phyloP scores from a whole-genome alignment of 2,797 vertebrate genomes.

The Merluccius polli region DNA sequence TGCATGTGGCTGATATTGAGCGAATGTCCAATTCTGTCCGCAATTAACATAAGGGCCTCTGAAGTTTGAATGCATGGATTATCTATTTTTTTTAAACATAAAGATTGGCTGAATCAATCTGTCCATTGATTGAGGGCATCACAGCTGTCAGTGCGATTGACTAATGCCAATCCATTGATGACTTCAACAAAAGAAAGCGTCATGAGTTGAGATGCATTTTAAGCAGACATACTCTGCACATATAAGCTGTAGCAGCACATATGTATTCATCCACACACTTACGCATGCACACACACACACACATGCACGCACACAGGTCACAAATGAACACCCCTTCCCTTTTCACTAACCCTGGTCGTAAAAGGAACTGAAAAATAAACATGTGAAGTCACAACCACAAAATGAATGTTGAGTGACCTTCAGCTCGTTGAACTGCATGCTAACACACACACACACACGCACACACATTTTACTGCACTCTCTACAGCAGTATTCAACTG shows the following conservation, averaged over 20 bases:
- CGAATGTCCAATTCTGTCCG: background rate
- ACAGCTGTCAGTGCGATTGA: background rate
- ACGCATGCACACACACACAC: background rate
- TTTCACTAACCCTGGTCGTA: too few relatives aligned
- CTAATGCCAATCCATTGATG: conserved; percentile 19
- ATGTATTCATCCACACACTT: conserved; percentile 1
- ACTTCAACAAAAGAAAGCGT: conserved; percentile 1
- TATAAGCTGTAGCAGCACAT: too few relatives aligned
- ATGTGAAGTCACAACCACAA: too few relatives aligned
- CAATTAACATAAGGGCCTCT: conserved; percentile 14
- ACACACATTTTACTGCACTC: conserved; percentile 32
- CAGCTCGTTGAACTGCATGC: background rate
- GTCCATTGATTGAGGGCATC: background rate
- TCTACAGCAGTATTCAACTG: conserved; percentile 10
- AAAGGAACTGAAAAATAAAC: too few relatives aligned
- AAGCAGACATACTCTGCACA: background rate
- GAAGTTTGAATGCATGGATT: conserved; percentile 30
- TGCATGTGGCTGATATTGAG: too few relatives aligned
- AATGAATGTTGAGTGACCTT: too few relatives aligned
- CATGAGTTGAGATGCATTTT: background rate
- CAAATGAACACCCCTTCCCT: background rate
- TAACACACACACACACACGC: conserved; percentile 21
- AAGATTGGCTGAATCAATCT: conserved; percentile 32
- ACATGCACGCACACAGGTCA: conserved; percentile 11
- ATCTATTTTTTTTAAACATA: conserved; percentile 38